Base-by-base conservation (phyloP, 2,888 invertebrate genomes). In the Abrostola triplasia region DNA sequence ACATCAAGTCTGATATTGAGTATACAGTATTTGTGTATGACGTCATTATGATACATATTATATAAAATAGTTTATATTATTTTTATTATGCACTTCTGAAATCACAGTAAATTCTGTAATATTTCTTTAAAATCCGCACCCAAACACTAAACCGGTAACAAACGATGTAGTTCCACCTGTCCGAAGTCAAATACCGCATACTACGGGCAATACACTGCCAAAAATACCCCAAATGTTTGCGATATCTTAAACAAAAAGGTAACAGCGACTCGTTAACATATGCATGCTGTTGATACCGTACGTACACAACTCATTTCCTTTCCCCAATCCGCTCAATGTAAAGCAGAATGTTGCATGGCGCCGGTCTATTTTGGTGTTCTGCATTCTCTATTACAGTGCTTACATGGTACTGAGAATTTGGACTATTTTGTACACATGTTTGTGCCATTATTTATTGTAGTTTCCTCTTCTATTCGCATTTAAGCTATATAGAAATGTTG, bases 291-390 rank as follows among this genome's bases (percentile, higher is more conserved):
- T 76, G 70, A 77, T 77, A 77, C 42, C 50, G 56, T 67, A 74
- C 63, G 69, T 73, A 76, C 73, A 72, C 65, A 72, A 74, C 74
- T 76, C 80, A 80, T 82, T 82, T 83, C 80, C 81, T 76, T 70
- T 66, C 64, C 64, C 53, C 60, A 60, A 76, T 81, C 71, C 67
- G 64, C 61, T 59, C 58, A 51, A 64, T 54, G 64, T 65, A 67
- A 68, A 58, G 56, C 61, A 63, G 69, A 73, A 70, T 64, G 62
- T 64, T 65, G 65, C 42, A 64, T 50, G 42, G 63, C 47, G 44
- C 49, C 50, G 62, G 64, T 57, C 66, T 72, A 70, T 67, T 73
- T 80, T n/a, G 44, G 69, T 67, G 24, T 56, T 62, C 62, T 64
- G 66, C 64, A 67, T 64, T 67, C 74, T 59, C 50, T 48, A 44